These are phyloP conservation scores for Hormaphis cornu DNA, from an alignment of 1,140 invertebrate species.

Conservation along the genomic window DNA sequence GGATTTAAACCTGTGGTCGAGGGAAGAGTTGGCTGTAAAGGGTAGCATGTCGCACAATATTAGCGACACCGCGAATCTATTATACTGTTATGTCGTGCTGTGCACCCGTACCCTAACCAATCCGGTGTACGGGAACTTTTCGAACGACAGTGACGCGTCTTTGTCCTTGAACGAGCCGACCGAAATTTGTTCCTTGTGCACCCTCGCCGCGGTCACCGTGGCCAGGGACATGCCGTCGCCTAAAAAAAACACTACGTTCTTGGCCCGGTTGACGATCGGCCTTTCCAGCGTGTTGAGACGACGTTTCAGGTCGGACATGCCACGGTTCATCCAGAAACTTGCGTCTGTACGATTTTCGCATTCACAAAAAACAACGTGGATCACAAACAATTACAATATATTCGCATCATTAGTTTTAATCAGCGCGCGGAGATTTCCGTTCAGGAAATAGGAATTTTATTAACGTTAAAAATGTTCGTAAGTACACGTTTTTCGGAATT, in stretches of 20 bases:
- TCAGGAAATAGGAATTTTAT: no score
- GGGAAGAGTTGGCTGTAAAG: no score
- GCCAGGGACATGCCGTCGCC: constrained; percentile 68
- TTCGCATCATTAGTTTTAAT: no score
- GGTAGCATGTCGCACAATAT: no score
- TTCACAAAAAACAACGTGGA: no score
- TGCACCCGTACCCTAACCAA: constrained; percentile 56
- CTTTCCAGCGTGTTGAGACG: not conserved
- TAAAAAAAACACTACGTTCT: constrained; percentile 62
- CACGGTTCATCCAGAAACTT: constrained; percentile 14
- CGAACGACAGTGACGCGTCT: constrained; percentile 58
- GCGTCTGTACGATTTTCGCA: not conserved
- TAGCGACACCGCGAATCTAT: no score
- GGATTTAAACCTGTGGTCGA: no score
- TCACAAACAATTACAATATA: no score
- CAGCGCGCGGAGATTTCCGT: no score
- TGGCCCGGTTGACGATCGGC: constrained; percentile 44
- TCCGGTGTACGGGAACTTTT: constrained; percentile 63
- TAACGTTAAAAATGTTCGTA: no score
- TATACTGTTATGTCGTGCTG: no score
- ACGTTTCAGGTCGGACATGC: constrained; percentile 5
- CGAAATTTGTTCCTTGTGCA: constrained; percentile 53
- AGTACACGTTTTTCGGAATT: no score
- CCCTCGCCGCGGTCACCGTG: constrained; percentile 58
- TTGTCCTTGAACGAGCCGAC: constrained; percentile 48